A percentile compares a stretch with the other conserved stretches of the same genome.
Evolutionary conservation across 2,797 vertebrate genomes (phyloP).

Genomic region (Epinephelus coioides): DNA sequence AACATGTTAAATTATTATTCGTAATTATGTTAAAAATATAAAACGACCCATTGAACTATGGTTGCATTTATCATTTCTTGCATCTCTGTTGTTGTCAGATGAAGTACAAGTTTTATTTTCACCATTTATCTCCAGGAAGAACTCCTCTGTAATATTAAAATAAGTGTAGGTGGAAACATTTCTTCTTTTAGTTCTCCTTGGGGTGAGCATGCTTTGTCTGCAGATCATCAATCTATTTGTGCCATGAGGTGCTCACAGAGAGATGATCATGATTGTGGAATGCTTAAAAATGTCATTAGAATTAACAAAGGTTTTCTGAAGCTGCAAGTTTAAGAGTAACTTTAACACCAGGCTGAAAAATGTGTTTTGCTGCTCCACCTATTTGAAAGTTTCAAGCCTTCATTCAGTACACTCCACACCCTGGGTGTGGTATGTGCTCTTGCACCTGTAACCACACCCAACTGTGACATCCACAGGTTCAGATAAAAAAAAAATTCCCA

Average conservation of each 20-base stretch:
- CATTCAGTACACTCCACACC: not conserved
- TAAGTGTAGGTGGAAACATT: not conserved
- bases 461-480: not conserved
- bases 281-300: no score
- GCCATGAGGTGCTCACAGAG: not conserved
- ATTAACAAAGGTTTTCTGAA: not conserved
- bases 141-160: not conserved
- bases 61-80: not conserved
- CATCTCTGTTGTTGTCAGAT: not conserved
- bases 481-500: not conserved
- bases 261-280: no score
- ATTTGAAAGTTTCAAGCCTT: not conserved
- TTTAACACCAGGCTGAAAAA: no score
- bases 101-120: not conserved
- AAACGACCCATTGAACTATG: slow-evolving; percentile 1
- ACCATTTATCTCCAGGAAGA: not conserved
- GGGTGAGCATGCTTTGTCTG: not conserved
- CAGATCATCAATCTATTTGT: not conserved
- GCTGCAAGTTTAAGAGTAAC: not conserved
- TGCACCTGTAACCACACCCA: not conserved
- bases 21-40: not conserved
- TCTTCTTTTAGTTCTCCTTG: not conserved
- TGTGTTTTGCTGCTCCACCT: no score
- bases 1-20: not conserved
- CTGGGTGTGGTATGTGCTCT: not conserved